These are phyloP conservation scores for Drosophila nasuta DNA, from an alignment of 1,140 invertebrate species.

Conservation along the genomic window DNA sequence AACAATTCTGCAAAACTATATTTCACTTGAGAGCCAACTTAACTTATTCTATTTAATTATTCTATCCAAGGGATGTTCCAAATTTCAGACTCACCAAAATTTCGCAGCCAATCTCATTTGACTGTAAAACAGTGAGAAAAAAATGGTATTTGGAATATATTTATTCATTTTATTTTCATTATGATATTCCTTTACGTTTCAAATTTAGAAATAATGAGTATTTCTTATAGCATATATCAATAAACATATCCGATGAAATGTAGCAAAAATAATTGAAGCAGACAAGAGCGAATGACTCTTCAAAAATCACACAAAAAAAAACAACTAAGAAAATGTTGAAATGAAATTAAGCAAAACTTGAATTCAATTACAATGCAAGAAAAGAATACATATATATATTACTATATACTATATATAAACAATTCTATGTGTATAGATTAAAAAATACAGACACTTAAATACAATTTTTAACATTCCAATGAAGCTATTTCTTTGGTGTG, in stretches of 20 bases:
- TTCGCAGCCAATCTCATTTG: neutral
- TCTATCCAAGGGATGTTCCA: neutral
- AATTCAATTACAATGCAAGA: slow-evolving; percentile 39
- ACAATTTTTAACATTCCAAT: slow-evolving; percentile 84
- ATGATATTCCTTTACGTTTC: neutral
- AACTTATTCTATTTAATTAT: neutral
- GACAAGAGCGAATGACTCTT: slow-evolving; percentile 78
- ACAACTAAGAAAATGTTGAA: slow-evolving; percentile 18
- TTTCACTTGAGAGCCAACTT: slow-evolving; percentile 8
- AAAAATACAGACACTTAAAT: slow-evolving; percentile 70
- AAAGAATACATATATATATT: slow-evolving; percentile 34
- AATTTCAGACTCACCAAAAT: neutral
- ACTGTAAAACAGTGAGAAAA: too few relatives aligned
- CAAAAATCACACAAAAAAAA: slow-evolving; percentile 81
- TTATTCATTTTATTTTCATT: neutral
- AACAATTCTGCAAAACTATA: slow-evolving; percentile 66
- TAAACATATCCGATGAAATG: slow-evolving; percentile 52
- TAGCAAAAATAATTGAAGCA: slow-evolving; percentile 60
- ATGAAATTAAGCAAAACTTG: slow-evolving; percentile 34
- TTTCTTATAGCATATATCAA: slow-evolving; percentile 45
- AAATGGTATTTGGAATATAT: neutral
- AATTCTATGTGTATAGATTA: slow-evolving; percentile 67
- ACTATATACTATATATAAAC: slow-evolving; percentile 31
- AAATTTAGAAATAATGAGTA: slow-evolving; percentile 6
- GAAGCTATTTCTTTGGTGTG: slow-evolving; percentile 83